Evolutionary conservation across 2,888 invertebrate genomes (phyloP).

Genomic region (Meghimatium bilineatum): DNA sequence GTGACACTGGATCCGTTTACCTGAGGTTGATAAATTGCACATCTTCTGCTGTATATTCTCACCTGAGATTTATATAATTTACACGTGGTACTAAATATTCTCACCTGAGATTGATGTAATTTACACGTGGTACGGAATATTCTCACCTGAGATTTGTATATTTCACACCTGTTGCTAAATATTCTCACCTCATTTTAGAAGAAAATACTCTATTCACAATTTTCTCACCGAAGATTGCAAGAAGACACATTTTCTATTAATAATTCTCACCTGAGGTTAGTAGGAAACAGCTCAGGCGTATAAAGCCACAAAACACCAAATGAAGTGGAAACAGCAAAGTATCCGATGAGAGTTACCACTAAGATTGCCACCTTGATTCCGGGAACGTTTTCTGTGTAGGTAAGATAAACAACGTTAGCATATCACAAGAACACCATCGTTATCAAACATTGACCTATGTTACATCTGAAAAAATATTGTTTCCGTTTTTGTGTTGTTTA

Average conservation of each 20-base stretch:
- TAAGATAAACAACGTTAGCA: background rate
- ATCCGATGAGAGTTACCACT: constrained; percentile 37
- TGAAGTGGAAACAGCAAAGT: constrained; percentile 49
- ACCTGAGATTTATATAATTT: too few species aligned
- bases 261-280: constrained; percentile 58
- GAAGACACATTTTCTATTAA: background rate
- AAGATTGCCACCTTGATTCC: constrained; percentile 1
- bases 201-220: background rate
- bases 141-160: too few species aligned
- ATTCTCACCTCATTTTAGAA: too few species aligned
- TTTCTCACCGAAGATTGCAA: background rate
- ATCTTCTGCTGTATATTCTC: too few species aligned
- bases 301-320: constrained; percentile 63
- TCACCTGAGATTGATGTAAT: constrained; percentile 59
- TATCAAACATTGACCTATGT: too few species aligned
- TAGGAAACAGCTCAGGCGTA: constrained; percentile 67
- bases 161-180: too few species aligned
- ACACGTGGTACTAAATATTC: background rate
- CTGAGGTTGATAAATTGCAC: too few species aligned
- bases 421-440: background rate
- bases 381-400: background rate
- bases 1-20: too few species aligned
- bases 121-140: too few species aligned
- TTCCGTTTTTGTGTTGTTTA: too few species aligned
- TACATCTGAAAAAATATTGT: too few species aligned